A percentile compares a stretch with the other conserved stretches of the same genome.
Conservation (phyloP, 2,888 invertebrate species). For the Drosophila pseudotalamancana region DNA sequence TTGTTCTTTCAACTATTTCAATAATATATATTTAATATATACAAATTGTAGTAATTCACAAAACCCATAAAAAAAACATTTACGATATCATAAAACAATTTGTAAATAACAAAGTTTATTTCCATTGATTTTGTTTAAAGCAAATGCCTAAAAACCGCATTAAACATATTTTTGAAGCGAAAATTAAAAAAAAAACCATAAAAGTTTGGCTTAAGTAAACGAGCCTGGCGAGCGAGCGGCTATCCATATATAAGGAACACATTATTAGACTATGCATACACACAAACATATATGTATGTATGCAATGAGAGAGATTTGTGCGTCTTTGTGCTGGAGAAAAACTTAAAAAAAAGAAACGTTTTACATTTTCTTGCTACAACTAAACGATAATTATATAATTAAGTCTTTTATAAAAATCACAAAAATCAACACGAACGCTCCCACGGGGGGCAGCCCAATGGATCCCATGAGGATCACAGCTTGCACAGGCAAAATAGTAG, state of each 20-base stretch:
- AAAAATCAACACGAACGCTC: constrained; percentile 62
- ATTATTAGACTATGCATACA: constrained; percentile 27
- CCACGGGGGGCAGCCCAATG: constrained; percentile 28
- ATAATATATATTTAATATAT: too few relatives aligned
- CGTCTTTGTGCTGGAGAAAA: constrained; percentile 22
- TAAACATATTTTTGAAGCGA: constrained; percentile 2
- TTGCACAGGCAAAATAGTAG: constrained; percentile 97
- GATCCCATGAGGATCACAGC: constrained; percentile 87
- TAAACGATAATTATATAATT: constrained; percentile 72
- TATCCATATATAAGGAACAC: constrained; percentile 32
- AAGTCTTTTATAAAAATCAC: constrained; percentile 78
- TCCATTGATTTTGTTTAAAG: constrained; percentile 34
- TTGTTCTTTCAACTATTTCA: too few relatives aligned
- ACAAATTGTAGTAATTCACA: too few relatives aligned
- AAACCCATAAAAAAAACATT: background rate
- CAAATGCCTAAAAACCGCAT: constrained; percentile 31
- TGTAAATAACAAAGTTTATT: constrained; percentile 67
- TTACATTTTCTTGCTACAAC: constrained; percentile 43
- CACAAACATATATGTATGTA: constrained; percentile 11
- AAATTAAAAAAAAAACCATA: constrained; percentile 3
- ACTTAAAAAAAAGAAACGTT: constrained; percentile 7
- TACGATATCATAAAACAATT: constrained; percentile 11
- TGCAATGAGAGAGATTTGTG: constrained; percentile 38
- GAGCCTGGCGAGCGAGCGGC: constrained; percentile 27
- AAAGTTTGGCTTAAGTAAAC: constrained; percentile 44